A percentile compares a stretch with the other conserved stretches of the same genome.
Evolutionary conservation across 2,888 invertebrate genomes (phyloP).

Genomic region (Agrochola lota): DNA sequence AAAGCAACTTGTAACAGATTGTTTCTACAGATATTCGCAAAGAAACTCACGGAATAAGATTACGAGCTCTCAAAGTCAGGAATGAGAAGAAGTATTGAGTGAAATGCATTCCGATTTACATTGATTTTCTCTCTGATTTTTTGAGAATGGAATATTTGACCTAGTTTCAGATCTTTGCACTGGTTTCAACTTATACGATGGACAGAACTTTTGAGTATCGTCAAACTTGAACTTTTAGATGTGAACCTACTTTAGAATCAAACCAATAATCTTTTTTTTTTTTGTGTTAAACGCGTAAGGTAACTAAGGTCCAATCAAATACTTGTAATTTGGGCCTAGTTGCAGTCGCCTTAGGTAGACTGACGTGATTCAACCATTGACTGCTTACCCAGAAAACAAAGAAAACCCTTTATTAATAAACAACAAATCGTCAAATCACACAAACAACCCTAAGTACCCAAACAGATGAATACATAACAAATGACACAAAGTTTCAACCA

Average conservation of each 20-base stretch:
- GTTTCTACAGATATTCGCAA: constrained; percentile 54
- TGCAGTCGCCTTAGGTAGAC: too few species aligned
- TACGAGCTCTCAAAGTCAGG: constrained; percentile 34
- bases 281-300: not conserved
- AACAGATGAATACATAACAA: constrained; percentile 51
- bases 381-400: constrained; percentile 52
- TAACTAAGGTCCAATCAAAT: not conserved
- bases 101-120: constrained; percentile 50
- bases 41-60: constrained; percentile 44
- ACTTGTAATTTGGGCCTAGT: constrained; percentile 6
- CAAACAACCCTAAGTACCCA: constrained; percentile 19
- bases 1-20: constrained; percentile 53
- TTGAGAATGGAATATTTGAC: constrained; percentile 40
- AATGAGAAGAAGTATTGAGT: constrained; percentile 50
- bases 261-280: not conserved
- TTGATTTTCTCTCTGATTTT: constrained; percentile 35
- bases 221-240: not conserved
- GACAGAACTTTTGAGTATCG: not conserved
- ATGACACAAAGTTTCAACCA: constrained; percentile 43
- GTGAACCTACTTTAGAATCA: not conserved
- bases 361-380: not conserved
- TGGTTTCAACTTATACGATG: not conserved
- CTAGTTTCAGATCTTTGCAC: constrained; percentile 9
- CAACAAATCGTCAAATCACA: constrained; percentile 24
- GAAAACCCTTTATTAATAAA: constrained; percentile 19